Conservation (phyloP, 2,797 vertebrate genomes). For the Ciconia nigra region DNA sequence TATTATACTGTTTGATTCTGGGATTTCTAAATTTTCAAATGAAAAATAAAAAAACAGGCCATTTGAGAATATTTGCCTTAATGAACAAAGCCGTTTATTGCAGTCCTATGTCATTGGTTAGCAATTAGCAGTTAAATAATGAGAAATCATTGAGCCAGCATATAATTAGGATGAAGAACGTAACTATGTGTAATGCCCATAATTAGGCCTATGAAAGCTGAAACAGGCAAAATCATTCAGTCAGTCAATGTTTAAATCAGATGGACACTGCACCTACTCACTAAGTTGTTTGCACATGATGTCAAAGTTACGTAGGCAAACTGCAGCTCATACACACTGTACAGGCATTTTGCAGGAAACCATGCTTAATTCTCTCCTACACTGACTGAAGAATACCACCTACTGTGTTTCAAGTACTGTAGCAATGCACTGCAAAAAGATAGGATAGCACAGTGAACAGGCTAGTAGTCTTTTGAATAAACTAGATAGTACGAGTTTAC, state of each 20-base stretch:
- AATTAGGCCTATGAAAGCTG: background rate
- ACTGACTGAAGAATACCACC: background rate
- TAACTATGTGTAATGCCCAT: background rate
- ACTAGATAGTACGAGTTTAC: background rate
- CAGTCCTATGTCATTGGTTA: background rate
- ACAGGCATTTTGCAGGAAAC: background rate
- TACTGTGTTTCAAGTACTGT: background rate
- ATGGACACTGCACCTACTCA: background rate
- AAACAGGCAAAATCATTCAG: background rate
- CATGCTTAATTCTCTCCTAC: background rate
- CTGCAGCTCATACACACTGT: background rate
- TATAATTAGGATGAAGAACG: background rate
- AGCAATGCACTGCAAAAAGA: background rate
- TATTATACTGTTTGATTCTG: background rate
- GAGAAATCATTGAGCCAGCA: background rate
- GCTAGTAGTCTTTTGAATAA: background rate
- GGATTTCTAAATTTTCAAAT: background rate
- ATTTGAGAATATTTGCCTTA: background rate
- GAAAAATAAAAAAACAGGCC: background rate
- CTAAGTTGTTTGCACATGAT: background rate
- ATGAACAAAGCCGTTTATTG: background rate
- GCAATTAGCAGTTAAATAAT: background rate
- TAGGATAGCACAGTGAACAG: background rate
- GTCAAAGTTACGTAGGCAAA: background rate
- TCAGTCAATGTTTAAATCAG: background rate